Conservation (phyloP, 1,140 invertebrate genomes). For the Vanessa atalanta region DNA sequence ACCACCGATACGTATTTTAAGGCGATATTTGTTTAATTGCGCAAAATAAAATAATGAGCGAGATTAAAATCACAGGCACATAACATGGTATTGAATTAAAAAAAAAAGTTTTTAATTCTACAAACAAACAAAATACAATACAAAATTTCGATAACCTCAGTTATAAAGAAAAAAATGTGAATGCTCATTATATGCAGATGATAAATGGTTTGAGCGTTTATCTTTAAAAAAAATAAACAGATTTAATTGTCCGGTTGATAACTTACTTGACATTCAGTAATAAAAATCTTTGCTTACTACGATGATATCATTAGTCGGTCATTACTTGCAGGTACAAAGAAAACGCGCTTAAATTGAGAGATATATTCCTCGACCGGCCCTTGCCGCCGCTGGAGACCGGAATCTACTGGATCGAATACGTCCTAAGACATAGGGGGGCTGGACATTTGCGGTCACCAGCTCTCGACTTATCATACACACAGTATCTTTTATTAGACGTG, state of each 20-base stretch:
- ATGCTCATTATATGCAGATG: slow-evolving; percentile 6
- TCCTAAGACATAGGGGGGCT: slow-evolving; percentile 84
- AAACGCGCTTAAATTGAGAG: slow-evolving; percentile 69
- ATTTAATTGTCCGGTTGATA: slow-evolving; percentile 30
- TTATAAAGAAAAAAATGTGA: not conserved
- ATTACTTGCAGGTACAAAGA: slow-evolving; percentile 63
- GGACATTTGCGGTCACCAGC: slow-evolving; percentile 82
- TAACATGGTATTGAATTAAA: too few species aligned
- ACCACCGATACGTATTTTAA: too few species aligned
- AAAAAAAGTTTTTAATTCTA: not conserved
- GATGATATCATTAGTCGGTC: not conserved
- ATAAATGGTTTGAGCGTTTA: slow-evolving; percentile 12
- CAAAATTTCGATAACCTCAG: slow-evolving; percentile 18
- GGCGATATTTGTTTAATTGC: too few species aligned
- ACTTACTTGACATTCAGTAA: slow-evolving; percentile 29
- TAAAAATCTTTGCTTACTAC: slow-evolving; percentile 16
- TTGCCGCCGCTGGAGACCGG: slow-evolving; percentile 80
- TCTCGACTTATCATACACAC: slow-evolving; percentile 81
- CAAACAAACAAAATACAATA: slow-evolving; percentile 1
- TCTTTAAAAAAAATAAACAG: slow-evolving; percentile 11
- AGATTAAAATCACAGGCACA: not conserved
- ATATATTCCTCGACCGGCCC: slow-evolving; percentile 81
- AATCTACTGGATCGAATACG: slow-evolving; percentile 85
- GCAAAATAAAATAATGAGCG: too few species aligned
- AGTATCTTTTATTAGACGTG: slow-evolving; percentile 85